Evolutionary conservation across 2,888 invertebrate genomes (phyloP), one percentile per base, ranked within the genome.

Genomic region (Podabrus alpinus): DNA sequence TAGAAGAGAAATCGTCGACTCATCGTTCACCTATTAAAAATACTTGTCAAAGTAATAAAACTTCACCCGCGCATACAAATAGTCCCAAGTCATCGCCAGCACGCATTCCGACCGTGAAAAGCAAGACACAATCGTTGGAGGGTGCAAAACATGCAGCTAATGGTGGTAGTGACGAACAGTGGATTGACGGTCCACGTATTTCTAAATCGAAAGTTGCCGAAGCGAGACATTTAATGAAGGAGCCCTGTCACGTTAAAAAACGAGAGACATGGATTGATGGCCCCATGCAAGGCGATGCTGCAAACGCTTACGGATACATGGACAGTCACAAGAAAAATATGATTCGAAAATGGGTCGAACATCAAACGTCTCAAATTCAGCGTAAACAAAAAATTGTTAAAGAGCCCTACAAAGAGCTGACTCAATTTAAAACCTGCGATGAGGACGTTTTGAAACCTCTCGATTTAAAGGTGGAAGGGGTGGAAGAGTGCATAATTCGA

Each of bases 231-330:
- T 90, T 95, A 79, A 90, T 94, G 84, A 94, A 94, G 82, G 94
- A 95, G 87, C 91, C 93, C 1, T 92, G 90, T 82, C 91, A 94
- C 85, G 90, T 91, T 3, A 94, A 94, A 83, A 94, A 95, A 86
- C 90, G 93, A 64, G 98, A 97, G 88, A 96, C 96, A 2, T 98
- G 98, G 98, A 94, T 98, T 71, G 98, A 98, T 86, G 98, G 98
- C 0, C 98, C 98, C 1, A 94, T 95, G 90, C 94, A 94, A 81
- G 88, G 88, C 82, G 88, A 88, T 73, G 88, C 86, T 80, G 81
- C 85, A 88, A 82, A 89, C 71, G 92, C 94, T 0, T 96, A 97
- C 84, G 95, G 97, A 0, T 96, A 95, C 83, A 96, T 97, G 96
- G 97, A 97, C 83, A 94, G 91, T 81, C 95, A 96, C 83, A 97